Evolutionary conservation across 2,888 invertebrate genomes (phyloP).

Genomic region (Hyposoter dolosus): DNA sequence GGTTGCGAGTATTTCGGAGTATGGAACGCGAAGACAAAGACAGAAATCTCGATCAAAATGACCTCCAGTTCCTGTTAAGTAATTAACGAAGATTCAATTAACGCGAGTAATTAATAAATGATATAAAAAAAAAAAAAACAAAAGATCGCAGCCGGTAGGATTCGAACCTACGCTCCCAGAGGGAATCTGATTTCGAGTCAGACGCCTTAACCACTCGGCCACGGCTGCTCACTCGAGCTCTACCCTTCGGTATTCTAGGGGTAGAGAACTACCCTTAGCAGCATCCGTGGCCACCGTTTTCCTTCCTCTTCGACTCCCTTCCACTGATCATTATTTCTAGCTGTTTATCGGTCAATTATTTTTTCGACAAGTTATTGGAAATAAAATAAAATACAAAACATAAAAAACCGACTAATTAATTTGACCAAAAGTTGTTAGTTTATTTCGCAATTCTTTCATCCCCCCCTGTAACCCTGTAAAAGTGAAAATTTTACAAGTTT

Average conservation of each 20-base stretch:
- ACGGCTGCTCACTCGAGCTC: conserved; percentile 81
- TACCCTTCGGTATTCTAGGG: conserved; percentile 60
- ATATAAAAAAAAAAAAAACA: conserved; percentile 28
- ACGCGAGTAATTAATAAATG: not conserved
- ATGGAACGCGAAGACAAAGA: not conserved
- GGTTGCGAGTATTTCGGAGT: too few relatives aligned
- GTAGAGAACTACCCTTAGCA: conserved; percentile 51
- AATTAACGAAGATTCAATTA: not conserved
- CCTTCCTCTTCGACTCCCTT: not conserved
- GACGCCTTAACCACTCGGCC: conserved; percentile 96
- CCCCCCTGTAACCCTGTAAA: too few relatives aligned
- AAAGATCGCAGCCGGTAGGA: conserved; percentile 92
- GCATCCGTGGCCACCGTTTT: not conserved
- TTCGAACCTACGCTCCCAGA: conserved; percentile 96
- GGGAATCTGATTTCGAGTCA: conserved; percentile 96
- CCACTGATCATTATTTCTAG: not conserved
- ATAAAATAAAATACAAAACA: conserved; percentile 6
- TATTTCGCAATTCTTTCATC: conserved; percentile 17
- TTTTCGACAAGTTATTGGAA: too few relatives aligned
- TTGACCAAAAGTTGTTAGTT: not conserved
- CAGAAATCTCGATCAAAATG: not conserved
- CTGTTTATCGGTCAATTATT: not conserved
- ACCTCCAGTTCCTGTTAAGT: not conserved
- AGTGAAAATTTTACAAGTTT: not conserved
- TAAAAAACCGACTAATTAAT: conserved; percentile 9